Evolutionary conservation across 2,797 vertebrate species (phyloP).

Genomic region (Mormyrops boulengeri): DNA sequence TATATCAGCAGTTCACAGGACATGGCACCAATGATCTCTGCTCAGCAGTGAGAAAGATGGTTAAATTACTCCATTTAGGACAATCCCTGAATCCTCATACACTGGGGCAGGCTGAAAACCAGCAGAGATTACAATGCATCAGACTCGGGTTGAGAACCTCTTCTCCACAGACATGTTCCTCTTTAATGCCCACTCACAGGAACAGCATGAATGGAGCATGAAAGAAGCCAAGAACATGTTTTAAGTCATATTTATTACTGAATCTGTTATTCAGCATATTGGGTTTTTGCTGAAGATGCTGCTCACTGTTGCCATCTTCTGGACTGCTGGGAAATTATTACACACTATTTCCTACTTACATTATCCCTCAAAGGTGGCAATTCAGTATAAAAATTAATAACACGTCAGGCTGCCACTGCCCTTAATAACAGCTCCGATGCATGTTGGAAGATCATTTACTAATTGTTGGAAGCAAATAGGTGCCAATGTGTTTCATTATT

Average conservation of each 20-base stretch:
- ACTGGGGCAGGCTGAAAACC: neutral
- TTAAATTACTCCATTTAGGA: neutral
- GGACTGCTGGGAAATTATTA: conserved; percentile 42
- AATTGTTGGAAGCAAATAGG: conserved; percentile 7
- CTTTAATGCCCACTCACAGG: conserved; percentile 66
- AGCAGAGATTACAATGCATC: neutral
- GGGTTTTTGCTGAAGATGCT: conserved; percentile 65
- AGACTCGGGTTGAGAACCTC: conserved; percentile 35
- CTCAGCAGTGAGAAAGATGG: neutral
- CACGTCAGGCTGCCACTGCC: neutral
- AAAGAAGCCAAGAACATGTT: conserved; percentile 37
- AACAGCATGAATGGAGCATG: conserved; percentile 53
- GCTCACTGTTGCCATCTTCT: conserved; percentile 77
- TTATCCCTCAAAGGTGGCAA: neutral
- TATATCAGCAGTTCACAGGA: neutral
- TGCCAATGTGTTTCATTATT: neutral
- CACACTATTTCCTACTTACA: neutral
- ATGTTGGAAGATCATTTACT: neutral
- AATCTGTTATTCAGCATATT: conserved; percentile 85
- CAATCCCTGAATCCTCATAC: neutral
- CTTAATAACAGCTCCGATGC: neutral
- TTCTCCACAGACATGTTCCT: conserved; percentile 73
- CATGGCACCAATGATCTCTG: neutral
- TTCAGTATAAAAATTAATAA: conserved; percentile 11
- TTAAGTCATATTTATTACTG: conserved; percentile 88